Evolutionary conservation across 1,140 invertebrate species (phyloP).

Genomic region (Harlomillsia oculata): DNA sequence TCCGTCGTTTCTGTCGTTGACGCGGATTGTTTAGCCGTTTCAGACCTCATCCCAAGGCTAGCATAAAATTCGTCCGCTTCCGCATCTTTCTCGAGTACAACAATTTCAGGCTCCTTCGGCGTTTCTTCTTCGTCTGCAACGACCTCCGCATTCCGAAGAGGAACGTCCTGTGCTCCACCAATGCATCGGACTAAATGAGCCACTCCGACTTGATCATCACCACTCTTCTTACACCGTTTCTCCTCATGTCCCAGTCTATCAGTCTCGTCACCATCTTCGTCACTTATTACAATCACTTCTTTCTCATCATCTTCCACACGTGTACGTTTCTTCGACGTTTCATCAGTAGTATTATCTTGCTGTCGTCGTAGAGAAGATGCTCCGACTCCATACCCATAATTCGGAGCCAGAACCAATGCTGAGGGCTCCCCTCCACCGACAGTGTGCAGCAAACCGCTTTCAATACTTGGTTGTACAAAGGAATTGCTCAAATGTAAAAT

Average conservation of each 20-base stretch:
- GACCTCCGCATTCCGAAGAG: conserved; percentile 21
- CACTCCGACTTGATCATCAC: conserved; percentile 7
- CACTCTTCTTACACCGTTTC: not conserved
- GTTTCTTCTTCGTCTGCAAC: conserved; percentile 26
- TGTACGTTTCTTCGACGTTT: not conserved
- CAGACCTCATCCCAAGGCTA: conserved; percentile 20
- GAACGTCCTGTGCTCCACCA: conserved; percentile 28
- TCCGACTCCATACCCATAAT: conserved; percentile 33
- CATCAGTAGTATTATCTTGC: not conserved
- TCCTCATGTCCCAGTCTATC: not conserved
- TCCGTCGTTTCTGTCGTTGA: not conserved
- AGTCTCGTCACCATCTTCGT: not conserved
- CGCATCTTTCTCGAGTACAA: conserved; percentile 1
- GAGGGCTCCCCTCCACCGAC: conserved; percentile 21
- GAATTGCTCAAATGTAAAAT: conserved; percentile 31
- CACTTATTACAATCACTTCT: not conserved
- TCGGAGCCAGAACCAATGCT: conserved; percentile 25
- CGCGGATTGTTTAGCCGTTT: not conserved
- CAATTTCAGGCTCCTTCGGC: not conserved
- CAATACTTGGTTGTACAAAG: conserved; percentile 28
- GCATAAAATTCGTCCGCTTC: conserved; percentile 27
- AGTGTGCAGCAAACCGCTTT: conserved; percentile 32
- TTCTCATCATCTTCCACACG: not conserved
- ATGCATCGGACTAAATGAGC: conserved; percentile 29
- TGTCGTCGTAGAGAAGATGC: conserved; percentile 6